Evolutionary conservation across 2,113 vertebrate species (phyloP), one percentile per base, ranked within the genome.

Genomic region (Oryzias javanicus): DNA sequence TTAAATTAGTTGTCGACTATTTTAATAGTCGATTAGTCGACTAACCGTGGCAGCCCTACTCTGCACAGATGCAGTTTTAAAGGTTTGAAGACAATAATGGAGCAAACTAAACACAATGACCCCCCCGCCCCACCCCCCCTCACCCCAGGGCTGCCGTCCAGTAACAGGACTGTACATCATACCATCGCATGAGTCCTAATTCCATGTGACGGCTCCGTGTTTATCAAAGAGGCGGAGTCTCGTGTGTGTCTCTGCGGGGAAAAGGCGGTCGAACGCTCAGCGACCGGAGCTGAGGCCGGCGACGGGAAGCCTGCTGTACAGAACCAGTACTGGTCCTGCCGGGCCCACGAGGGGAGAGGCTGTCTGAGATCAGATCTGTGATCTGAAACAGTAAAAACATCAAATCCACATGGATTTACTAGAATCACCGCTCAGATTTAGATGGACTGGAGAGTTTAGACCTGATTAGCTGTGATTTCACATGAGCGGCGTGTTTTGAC

Each of bases 191-290:
- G 84, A 64, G 69, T 53, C 72, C 62, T 84, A 79, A 84, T 84
- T 85, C 64, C 57, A 70, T 72, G 72, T 78, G 84, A 85, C 81
- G 66, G 73, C 57, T 79, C 56, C 79, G 70, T 72, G 46, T 60
- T 79, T 83, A 72, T 75, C 60, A 76, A 73, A 77, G 70, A 70
- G 45, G 42, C 46, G 48, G 41, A 2, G 65, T 35, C 22, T 64
- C 27, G 51, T 0, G 53, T 53, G 63, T 64, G 48, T 92, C 91
- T 93, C 94, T 93, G 72, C 67, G 70, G 56, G 60, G 90, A 91
- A 92, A 92, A 91, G 89, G 80, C 87, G 90, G 89, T 94, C 88
- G 85, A 93, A 92, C 90, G 81, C 22, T 12, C 74, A 52, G 56
- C 78, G 86, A 85, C 89, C 90, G 76, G 90, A 93, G 91, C 92